phyloP scores from a whole-genome alignment of 2,113 vertebrate species.

The Phaetusa simplex region DNA sequence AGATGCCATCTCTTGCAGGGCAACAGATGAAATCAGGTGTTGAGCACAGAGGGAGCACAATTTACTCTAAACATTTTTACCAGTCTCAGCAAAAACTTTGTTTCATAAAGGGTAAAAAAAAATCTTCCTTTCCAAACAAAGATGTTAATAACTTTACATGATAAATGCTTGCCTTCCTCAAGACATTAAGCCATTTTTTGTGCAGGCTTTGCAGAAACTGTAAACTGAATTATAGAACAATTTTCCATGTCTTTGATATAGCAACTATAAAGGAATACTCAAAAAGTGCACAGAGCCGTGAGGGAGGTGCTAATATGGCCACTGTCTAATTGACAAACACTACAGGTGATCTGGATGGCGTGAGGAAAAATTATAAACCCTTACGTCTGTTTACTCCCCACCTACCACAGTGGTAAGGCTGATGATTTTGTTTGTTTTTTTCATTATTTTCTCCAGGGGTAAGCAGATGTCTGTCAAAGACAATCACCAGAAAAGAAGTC shows the following conservation, averaged over 20 bases:
- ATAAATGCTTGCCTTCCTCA: slow-evolving; percentile 74
- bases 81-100: slow-evolving; percentile 80
- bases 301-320: neutral
- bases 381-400: neutral
- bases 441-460: neutral
- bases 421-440: neutral
- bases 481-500: neutral
- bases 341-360: neutral
- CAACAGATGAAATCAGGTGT: slow-evolving; percentile 80
- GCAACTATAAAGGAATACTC: slow-evolving; percentile 67
- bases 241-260: slow-evolving; percentile 77
- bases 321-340: neutral
- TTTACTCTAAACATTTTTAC: slow-evolving; percentile 66
- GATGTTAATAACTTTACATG: slow-evolving; percentile 75
- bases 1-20: slow-evolving; percentile 71
- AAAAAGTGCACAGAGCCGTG: neutral
- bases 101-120: slow-evolving; percentile 66
- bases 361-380: neutral
- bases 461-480: neutral
- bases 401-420: neutral
- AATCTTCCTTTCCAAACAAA: slow-evolving; percentile 44
- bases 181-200: slow-evolving; percentile 75
- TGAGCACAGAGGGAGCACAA: slow-evolving; percentile 71
- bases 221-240: slow-evolving; percentile 80
- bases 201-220: slow-evolving; percentile 76